phyloP scores from a whole-genome alignment of 2,888 invertebrate genomes.

The Drosophila koepferae region DNA sequence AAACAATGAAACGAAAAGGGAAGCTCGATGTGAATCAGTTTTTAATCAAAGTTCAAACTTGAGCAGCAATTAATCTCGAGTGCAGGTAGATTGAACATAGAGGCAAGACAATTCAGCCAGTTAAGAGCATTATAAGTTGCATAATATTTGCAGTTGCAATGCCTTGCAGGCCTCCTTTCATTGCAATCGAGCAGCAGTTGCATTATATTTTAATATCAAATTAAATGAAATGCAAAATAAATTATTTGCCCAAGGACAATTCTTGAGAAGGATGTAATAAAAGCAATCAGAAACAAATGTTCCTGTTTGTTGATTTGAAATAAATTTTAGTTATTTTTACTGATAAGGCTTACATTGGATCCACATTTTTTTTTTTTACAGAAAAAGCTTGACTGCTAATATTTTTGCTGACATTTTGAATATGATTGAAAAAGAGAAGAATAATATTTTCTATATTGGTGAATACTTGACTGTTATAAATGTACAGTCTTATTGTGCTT shows the following conservation, averaged over 20 bases:
- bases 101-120: not conserved
- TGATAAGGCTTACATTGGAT: not conserved
- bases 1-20: conserved; percentile 37
- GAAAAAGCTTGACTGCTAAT: too few species aligned
- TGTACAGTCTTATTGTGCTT: not conserved
- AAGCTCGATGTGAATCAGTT: conserved; percentile 29
- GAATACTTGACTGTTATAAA: not conserved
- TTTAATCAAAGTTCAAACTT: conserved; percentile 65
- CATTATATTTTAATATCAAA: not conserved
- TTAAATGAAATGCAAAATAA: not conserved
- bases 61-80: conserved; percentile 46
- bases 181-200: not conserved
- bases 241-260: conserved; percentile 1
- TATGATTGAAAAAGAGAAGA: not conserved
- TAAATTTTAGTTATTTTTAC: not conserved
- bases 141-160: conserved; percentile 18
- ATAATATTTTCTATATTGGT: not conserved
- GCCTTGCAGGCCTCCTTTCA: conserved; percentile 2
- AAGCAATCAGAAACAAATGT: not conserved
- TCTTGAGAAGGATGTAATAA: not conserved
- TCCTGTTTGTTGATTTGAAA: not conserved
- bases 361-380: not conserved
- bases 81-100: not conserved
- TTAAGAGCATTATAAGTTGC: conserved; percentile 57
- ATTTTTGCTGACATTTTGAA: not conserved